Percentiles rank a stretch among this genome's conserved stretches.
These are phyloP conservation scores for Idris sp. DNA, from an alignment of 1,140 invertebrate species.

Conservation along the genomic window DNA sequence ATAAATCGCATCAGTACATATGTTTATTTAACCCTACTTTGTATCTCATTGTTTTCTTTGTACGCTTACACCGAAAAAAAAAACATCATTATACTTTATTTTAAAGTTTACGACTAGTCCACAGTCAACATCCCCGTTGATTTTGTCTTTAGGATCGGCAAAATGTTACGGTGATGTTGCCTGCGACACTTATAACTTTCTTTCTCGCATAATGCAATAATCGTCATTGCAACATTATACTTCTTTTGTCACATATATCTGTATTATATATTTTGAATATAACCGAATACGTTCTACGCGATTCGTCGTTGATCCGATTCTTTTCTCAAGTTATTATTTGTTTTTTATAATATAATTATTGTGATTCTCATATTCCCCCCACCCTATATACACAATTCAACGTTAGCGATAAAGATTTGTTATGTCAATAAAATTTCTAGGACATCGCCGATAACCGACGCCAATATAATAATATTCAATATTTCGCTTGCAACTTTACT, in stretches of 20 bases:
- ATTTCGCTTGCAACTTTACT: constrained; percentile 64
- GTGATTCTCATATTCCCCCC: constrained; percentile 55
- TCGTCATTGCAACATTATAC: constrained; percentile 40
- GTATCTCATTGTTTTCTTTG: constrained; percentile 61
- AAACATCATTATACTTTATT: constrained; percentile 59
- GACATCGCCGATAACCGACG: constrained; percentile 74
- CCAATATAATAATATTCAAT: constrained; percentile 71
- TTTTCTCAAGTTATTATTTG: constrained; percentile 59
- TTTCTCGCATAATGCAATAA: constrained; percentile 29
- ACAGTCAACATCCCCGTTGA: constrained; percentile 31
- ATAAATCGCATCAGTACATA: constrained; percentile 59
- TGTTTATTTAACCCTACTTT: constrained; percentile 54
- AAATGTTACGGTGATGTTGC: constrained; percentile 44
- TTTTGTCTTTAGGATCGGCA: constrained; percentile 35
- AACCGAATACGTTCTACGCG: constrained; percentile 62
- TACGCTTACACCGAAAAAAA: constrained; percentile 58
- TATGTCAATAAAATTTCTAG: constrained; percentile 77
- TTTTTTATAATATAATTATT: constrained; percentile 66
- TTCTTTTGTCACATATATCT: constrained; percentile 56
- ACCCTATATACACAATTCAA: constrained; percentile 70
- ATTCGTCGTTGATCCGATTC: constrained; percentile 65
- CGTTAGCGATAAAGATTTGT: constrained; percentile 75
- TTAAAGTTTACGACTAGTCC: constrained; percentile 32
- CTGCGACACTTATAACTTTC: constrained; percentile 47
- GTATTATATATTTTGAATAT: constrained; percentile 59